Base-by-base conservation (phyloP, 92 coral and sea anemone species). In the Heliopora coerulea region DNA sequence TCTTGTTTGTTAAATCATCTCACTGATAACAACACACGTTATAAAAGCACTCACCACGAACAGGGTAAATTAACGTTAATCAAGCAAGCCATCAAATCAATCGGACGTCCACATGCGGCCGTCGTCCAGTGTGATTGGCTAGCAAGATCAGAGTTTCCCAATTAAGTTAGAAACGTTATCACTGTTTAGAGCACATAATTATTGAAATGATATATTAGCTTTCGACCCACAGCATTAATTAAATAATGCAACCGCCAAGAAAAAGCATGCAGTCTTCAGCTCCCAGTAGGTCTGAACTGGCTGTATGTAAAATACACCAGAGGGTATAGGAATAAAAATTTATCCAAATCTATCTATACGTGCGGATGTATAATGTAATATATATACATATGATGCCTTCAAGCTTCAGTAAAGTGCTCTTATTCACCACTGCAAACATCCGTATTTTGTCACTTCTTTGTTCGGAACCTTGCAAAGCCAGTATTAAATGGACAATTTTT, bases 111-210 rank as follows among this genome's bases (percentile, higher is more conserved):
- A 56, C 61, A 28, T 1, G 28, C 30, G 28, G 31, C 2, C 49
- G 2, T 17, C 12, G 5, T 1, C 44, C 2, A 19, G 42, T 29
- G 63, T 33, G 63, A 70, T 70, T 70, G 77, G 77, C 27, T 31
- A 24, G 33, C 32, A 9, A 5, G 30, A 23, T 33, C 27, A 39
- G 39, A 54, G 31, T 70, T 56, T 56, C 29, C 48, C 77, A 70
- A 70, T 70, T 70, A 70, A 54, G 77, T 70, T 70, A 70, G 63
- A 54, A 70, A 70, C 63, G 46, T 70, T 70, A 70, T 70, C 77
- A 27, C 44, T 31, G 23, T 52, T 30, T 30, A 54, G 37, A 54
- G 30, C 28, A 49, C 77, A 57, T 70, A 34, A 70, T 70, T 70
- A 54, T 70, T 34, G 62, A 34, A 37, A 54, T 54, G 63, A 52